Conservation (phyloP, 1,140 invertebrate genomes). For the Drosophila nikananu region DNA sequence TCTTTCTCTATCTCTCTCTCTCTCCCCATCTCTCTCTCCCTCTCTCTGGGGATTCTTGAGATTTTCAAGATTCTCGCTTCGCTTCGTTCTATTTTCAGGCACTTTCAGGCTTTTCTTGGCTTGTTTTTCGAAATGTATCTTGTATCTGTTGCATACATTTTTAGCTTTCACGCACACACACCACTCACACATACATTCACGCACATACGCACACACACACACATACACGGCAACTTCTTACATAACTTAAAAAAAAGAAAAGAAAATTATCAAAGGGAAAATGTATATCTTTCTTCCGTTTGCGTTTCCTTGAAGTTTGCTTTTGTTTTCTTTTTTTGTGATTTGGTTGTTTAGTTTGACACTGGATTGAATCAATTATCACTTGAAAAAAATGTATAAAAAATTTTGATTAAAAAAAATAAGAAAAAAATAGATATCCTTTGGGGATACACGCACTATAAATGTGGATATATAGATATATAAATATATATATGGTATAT, state of each 20-base stretch:
- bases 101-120: conserved; percentile 45
- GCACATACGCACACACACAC: conserved; percentile 38
- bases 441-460: conserved; percentile 18
- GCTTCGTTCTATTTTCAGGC: conserved; percentile 69
- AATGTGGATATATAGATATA: conserved; percentile 2
- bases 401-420: conserved; percentile 27
- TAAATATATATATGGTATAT: neutral
- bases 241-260: conserved; percentile 51
- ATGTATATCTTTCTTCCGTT: conserved; percentile 15
- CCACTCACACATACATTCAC: conserved; percentile 30
- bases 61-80: conserved; percentile 23
- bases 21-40: neutral
- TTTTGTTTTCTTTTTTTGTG: conserved; percentile 12
- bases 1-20: neutral
- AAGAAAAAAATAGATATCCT: conserved; percentile 34
- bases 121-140: conserved; percentile 57
- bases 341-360: neutral
- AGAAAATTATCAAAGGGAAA: conserved; percentile 13
- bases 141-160: conserved; percentile 64
- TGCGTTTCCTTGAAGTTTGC: conserved; percentile 20
- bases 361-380: conserved; percentile 24
- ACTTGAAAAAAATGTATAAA: conserved; percentile 73
- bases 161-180: conserved; percentile 65
- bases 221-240: conserved; percentile 48
- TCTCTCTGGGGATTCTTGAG: conserved; percentile 9